Conservation (phyloP, 1,140 invertebrate species). For the Tetramorium parvispinum region DNA sequence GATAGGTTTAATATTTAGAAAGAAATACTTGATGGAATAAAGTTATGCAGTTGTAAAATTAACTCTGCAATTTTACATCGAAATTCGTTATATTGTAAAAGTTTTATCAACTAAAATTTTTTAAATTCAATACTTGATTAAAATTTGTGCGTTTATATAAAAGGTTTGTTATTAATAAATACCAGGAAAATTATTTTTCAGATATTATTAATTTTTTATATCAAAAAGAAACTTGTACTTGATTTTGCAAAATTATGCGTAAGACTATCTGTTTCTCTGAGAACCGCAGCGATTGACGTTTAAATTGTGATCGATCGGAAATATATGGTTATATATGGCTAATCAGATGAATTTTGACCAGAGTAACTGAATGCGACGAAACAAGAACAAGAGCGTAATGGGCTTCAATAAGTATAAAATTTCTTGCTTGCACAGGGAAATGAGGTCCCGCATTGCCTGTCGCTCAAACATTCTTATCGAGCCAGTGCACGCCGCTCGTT, state of each 20-base stretch:
- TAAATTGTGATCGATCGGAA: slow-evolving; percentile 11
- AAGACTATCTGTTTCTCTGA: not conserved
- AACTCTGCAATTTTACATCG: not conserved
- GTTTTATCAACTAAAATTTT: not conserved
- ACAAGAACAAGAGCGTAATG: slow-evolving; percentile 28
- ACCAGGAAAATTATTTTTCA: not conserved
- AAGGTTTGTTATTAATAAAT: not conserved
- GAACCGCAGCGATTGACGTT: not conserved
- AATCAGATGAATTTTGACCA: slow-evolving; percentile 4
- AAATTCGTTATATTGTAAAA: not conserved
- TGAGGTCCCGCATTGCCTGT: slow-evolving; percentile 44
- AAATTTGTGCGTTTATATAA: not conserved
- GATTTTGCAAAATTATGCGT: not conserved
- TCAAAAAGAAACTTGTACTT: not conserved
- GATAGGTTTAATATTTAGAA: not conserved
- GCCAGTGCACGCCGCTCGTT: slow-evolving; percentile 71
- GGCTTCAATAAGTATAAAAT: slow-evolving; percentile 62
- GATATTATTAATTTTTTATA: not conserved
- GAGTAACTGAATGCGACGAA: slow-evolving; percentile 13
- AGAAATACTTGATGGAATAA: not conserved
- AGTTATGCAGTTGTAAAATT: not conserved
- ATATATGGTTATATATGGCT: not conserved
- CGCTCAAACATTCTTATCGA: slow-evolving; percentile 71
- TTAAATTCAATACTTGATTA: not conserved
- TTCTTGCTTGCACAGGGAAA: slow-evolving; percentile 64